Percentiles rank a stretch among this genome's conserved stretches.
These are phyloP conservation scores for Drosophila pachea DNA, from an alignment of 1,140 invertebrate genomes.

Conservation along the genomic window DNA sequence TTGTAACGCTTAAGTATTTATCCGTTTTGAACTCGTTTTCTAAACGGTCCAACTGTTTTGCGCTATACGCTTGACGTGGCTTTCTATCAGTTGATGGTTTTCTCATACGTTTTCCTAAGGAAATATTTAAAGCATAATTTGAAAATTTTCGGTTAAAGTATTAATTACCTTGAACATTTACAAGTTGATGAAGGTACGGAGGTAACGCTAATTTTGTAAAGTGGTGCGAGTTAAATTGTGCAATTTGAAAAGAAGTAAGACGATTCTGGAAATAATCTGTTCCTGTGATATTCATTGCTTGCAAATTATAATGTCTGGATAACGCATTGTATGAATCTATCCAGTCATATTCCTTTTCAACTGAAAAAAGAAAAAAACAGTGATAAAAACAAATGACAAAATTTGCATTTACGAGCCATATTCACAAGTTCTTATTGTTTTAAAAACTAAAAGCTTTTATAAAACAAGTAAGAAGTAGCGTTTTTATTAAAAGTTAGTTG, in stretches of 20 bases:
- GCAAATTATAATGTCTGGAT: constrained; percentile 8
- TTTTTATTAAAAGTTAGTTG: too few species aligned
- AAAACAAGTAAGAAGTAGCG: too few species aligned
- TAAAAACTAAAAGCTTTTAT: too few species aligned
- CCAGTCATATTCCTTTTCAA: constrained; percentile 17
- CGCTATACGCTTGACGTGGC: constrained; percentile 96
- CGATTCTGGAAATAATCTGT: constrained; percentile 7
- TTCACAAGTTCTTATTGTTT: too few species aligned
- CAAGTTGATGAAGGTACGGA: constrained; percentile 38
- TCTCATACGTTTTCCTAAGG: constrained; percentile 85
- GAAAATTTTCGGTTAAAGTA: neutral
- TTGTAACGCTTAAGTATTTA: constrained; percentile 96
- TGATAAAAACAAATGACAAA: neutral
- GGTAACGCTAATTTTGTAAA: constrained; percentile 22
- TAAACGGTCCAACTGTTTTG: constrained; percentile 92
- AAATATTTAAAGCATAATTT: neutral
- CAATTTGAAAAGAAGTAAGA: neutral
- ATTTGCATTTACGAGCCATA: too few species aligned
- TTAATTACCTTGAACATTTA: constrained; percentile 40
- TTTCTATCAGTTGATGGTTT: constrained; percentile 94
- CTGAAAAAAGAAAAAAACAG: constrained; percentile 26
- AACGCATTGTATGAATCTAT: constrained; percentile 2
- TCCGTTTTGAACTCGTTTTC: constrained; percentile 96
- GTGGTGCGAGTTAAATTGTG: constrained; percentile 9
- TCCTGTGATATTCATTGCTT: constrained; percentile 16